A percentile compares a stretch with the other conserved stretches of the same genome.
phyloP scores from a whole-genome alignment of 2,888 invertebrate genomes.

The Cryptus armator region DNA sequence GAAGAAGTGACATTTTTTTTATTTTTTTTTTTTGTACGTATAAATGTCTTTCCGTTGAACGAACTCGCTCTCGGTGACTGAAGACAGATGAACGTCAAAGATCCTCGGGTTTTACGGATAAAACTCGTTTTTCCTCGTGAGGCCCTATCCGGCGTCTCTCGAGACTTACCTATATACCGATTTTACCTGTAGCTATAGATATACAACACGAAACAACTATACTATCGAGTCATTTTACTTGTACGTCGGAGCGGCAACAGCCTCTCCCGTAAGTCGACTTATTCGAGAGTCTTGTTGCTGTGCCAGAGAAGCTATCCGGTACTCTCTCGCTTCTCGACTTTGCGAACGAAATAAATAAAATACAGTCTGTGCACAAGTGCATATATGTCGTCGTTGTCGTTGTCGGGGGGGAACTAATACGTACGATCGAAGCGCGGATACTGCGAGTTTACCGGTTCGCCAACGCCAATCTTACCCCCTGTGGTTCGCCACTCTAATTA shows the following conservation, averaged over 20 bases:
- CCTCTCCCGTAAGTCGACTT: conserved; percentile 25
- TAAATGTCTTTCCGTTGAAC: conserved; percentile 14
- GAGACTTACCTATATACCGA: conserved; percentile 27
- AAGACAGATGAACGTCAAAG: conserved; percentile 49
- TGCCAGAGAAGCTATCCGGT: conserved; percentile 3
- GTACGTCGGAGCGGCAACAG: background rate
- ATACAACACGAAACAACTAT: conserved; percentile 7
- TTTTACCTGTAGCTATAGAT: conserved; percentile 1
- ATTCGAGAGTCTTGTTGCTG: conserved; percentile 29
- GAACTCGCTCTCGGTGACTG: conserved; percentile 10
- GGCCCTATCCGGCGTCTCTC: conserved; percentile 33
- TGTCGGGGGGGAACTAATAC: conserved; percentile 15
- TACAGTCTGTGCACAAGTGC: background rate
- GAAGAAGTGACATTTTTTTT: no score
- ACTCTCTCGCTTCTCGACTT: conserved; percentile 1
- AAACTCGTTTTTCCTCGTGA: conserved; percentile 57
- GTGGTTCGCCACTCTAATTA: conserved; percentile 67
- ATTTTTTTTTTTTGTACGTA: no score
- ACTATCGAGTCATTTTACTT: conserved; percentile 39
- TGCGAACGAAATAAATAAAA: conserved; percentile 5
- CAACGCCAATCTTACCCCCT: conserved; percentile 68
- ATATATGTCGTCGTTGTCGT: conserved; percentile 19
- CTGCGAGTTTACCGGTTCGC: conserved; percentile 62
- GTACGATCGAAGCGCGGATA: background rate
- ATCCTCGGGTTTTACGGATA: conserved; percentile 54